phyloP scores from a whole-genome alignment of 2,797 vertebrate species.

The Neosilurus mollespiculum region DNA sequence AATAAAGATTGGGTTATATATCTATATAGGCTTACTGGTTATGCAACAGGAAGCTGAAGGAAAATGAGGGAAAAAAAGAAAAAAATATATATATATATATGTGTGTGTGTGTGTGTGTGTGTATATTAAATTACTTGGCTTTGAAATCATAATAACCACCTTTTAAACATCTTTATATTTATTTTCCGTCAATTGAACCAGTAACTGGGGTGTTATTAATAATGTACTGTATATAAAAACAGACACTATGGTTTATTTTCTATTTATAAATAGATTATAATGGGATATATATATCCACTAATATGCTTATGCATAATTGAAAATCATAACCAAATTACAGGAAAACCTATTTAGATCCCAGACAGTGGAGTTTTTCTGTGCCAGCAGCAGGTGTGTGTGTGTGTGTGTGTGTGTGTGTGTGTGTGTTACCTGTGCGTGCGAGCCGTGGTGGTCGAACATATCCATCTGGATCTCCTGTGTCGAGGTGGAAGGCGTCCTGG shows the following conservation, averaged over 20 bases:
- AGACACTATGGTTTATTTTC: background rate
- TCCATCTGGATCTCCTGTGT: conserved; percentile 99
- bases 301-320: background rate
- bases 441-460: conserved; percentile 89
- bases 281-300: too few relatives aligned
- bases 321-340: background rate
- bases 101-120: too few relatives aligned
- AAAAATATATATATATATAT: too few relatives aligned
- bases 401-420: too few relatives aligned
- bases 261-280: background rate
- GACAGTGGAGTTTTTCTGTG: background rate
- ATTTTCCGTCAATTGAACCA: background rate
- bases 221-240: background rate
- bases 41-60: conserved; percentile 9
- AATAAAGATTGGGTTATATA: background rate
- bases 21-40: background rate
- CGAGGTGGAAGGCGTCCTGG: conserved; percentile 93
- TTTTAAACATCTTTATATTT: background rate
- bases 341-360: too few relatives aligned
- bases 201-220: background rate
- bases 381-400: conserved; percentile 14
- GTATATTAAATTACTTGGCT: background rate
- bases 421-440: conserved; percentile 85
- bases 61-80: too few relatives aligned
- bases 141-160: background rate